Conservation (phyloP, 1,140 invertebrate genomes). For the Caenorhabditis latens region DNA sequence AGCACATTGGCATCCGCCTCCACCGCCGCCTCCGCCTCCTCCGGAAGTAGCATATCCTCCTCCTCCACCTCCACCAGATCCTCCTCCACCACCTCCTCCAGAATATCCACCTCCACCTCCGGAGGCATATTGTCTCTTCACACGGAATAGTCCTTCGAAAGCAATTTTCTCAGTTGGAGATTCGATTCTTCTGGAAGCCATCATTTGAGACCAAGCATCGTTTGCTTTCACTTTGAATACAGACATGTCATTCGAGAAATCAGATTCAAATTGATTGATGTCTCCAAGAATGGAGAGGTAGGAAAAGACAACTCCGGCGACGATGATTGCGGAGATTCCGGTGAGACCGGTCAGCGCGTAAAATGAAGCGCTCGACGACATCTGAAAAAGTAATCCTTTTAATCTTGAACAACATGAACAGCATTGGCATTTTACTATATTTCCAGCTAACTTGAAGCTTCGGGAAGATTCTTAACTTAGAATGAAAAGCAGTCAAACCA, state of each 20-base stretch:
- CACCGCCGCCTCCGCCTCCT: neutral
- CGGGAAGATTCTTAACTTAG: too few relatives aligned
- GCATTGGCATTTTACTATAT: too few relatives aligned
- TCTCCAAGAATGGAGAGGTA: constrained; percentile 42
- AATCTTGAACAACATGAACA: too few relatives aligned
- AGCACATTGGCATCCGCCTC: constrained; percentile 54
- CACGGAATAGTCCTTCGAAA: constrained; percentile 32
- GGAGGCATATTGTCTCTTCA: constrained; percentile 31
- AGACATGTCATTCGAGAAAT: constrained; percentile 36
- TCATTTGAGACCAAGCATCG: constrained; percentile 46
- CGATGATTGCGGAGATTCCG: constrained; percentile 8
- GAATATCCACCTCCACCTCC: constrained; percentile 28
- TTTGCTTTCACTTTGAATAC: constrained; percentile 16
- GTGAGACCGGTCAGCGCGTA: constrained; percentile 29
- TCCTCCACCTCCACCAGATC: neutral
- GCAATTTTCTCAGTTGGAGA: constrained; percentile 25
- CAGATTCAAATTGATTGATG: constrained; percentile 47
- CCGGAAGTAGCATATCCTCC: constrained; percentile 2
- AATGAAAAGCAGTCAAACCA: too few relatives aligned
- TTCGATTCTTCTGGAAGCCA: constrained; percentile 27
- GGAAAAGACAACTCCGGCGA: constrained; percentile 35
- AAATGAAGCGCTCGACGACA: constrained; percentile 39
- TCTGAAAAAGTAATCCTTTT: neutral
- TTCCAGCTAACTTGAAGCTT: too few relatives aligned
- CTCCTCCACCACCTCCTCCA: constrained; percentile 2